These are phyloP conservation scores for Cephonodes hylas DNA, from an alignment of 2,888 invertebrate species.

Conservation along the genomic window DNA sequence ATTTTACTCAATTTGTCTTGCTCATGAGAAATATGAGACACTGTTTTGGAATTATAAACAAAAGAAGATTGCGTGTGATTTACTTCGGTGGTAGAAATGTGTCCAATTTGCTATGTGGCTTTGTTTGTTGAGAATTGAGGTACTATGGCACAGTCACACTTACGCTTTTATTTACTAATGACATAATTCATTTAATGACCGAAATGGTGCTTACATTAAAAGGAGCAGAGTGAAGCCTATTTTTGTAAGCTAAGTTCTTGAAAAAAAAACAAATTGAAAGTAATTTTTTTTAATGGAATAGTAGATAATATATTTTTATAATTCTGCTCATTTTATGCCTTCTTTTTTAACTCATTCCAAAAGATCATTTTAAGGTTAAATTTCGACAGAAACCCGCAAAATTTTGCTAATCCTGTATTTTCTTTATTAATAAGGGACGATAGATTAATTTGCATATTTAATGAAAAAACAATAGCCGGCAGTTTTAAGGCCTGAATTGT, in stretches of 20 bases:
- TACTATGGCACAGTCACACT: not conserved
- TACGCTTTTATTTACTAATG: not conserved
- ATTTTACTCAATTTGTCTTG: slow-evolving; percentile 39
- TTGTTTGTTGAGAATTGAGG: not conserved
- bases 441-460: not conserved
- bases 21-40: slow-evolving; percentile 28
- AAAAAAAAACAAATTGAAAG: too few relatives aligned
- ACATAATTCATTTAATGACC: too few relatives aligned
- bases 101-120: not conserved
- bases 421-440: not conserved
- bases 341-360: too few relatives aligned
- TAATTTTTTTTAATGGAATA: too few relatives aligned
- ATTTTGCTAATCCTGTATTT: not conserved
- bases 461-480: slow-evolving; percentile 10
- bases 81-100: not conserved
- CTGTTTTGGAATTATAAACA: not conserved
- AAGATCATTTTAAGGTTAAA: too few relatives aligned
- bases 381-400: too few relatives aligned
- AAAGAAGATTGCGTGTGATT: not conserved
- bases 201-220: too few relatives aligned
- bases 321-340: too few relatives aligned
- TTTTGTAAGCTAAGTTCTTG: too few relatives aligned
- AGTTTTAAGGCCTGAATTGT: slow-evolving; percentile 18
- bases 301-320: too few relatives aligned
- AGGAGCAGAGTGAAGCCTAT: too few relatives aligned